A percentile compares a stretch with the other conserved stretches of the same genome.
phyloP scores from a whole-genome alignment of 1,140 invertebrate genomes.

The Phymastichus coffea region DNA sequence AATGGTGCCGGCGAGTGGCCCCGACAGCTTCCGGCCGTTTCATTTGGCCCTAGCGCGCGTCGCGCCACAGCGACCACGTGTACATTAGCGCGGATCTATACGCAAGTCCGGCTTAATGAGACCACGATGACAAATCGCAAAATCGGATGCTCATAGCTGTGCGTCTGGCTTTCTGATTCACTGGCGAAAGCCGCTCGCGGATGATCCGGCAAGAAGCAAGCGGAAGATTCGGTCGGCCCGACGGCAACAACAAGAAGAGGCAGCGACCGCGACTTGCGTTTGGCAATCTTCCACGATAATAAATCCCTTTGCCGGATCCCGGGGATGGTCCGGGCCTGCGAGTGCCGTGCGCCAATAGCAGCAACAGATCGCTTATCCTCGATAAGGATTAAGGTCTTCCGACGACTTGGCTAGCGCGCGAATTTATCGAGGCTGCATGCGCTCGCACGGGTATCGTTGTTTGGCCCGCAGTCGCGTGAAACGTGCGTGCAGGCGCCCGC shows the following conservation, averaged over 20 bases:
- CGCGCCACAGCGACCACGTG: no score
- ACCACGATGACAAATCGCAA: no score
- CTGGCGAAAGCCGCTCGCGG: no score
- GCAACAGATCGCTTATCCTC: constrained; percentile 27
- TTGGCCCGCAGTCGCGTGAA: no score
- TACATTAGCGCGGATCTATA: no score
- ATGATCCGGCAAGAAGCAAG: no score
- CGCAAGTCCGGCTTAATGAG: no score
- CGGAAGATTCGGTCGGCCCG: not conserved
- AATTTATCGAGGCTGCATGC: constrained; percentile 13
- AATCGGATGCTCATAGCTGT: no score
- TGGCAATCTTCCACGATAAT: constrained; percentile 25
- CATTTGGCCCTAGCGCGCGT: no score
- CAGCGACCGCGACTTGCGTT: not conserved
- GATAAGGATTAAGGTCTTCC: constrained; percentile 25
- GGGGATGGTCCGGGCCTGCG: not conserved
- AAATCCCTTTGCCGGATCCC: constrained; percentile 18
- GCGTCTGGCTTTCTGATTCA: no score
- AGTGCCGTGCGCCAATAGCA: not conserved
- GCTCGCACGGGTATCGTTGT: no score
- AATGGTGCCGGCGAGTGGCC: not conserved
- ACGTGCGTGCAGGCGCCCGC: no score
- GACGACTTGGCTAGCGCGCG: not conserved
- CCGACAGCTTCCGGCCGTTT: not conserved
- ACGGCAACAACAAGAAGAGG: not conserved